Conservation (phyloP, 2,888 invertebrate genomes). For the Drosophila aldrichi region DNA sequence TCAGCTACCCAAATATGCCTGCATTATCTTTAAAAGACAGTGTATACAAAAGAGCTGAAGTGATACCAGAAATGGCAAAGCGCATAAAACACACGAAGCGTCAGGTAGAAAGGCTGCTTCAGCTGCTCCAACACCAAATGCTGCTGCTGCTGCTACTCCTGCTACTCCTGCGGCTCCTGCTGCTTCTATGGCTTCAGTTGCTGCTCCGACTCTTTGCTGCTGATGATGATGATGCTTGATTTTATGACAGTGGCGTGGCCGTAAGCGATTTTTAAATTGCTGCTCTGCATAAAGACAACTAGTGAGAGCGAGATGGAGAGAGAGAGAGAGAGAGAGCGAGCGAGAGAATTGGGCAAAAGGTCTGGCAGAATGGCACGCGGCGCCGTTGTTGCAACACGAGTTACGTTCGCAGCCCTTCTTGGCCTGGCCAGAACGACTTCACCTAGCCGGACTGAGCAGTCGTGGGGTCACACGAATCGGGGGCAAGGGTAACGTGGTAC, state of each 20-base stretch:
- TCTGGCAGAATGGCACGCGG: constrained; percentile 15
- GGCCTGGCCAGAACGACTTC: constrained; percentile 4
- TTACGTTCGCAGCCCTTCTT: constrained; percentile 14
- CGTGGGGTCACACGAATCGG: not conserved
- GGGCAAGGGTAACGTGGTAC: constrained; percentile 31
- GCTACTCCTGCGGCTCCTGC: constrained; percentile 6
- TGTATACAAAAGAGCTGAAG: constrained; percentile 10
- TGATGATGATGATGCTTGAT: constrained; percentile 65
- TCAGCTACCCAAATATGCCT: not conserved
- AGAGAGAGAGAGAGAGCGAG: not conserved
- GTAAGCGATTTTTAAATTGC: constrained; percentile 74
- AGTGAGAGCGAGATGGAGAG: not conserved
- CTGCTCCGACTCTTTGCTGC: constrained; percentile 13
- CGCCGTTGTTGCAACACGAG: constrained; percentile 31
- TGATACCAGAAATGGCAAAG: constrained; percentile 37
- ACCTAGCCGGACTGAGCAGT: constrained; percentile 4
- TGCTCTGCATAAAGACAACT: constrained; percentile 57
- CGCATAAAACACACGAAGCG: constrained; percentile 66
- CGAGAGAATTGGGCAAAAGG: constrained; percentile 9
- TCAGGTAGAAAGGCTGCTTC: constrained; percentile 39
- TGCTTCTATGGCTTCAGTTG: constrained; percentile 9
- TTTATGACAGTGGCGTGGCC: constrained; percentile 73
- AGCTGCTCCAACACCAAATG: not conserved
- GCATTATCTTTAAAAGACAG: not conserved
- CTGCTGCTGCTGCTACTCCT: constrained; percentile 3